Base-by-base conservation (phyloP, 1,140 invertebrate genomes). In the Drosophila truncata region DNA sequence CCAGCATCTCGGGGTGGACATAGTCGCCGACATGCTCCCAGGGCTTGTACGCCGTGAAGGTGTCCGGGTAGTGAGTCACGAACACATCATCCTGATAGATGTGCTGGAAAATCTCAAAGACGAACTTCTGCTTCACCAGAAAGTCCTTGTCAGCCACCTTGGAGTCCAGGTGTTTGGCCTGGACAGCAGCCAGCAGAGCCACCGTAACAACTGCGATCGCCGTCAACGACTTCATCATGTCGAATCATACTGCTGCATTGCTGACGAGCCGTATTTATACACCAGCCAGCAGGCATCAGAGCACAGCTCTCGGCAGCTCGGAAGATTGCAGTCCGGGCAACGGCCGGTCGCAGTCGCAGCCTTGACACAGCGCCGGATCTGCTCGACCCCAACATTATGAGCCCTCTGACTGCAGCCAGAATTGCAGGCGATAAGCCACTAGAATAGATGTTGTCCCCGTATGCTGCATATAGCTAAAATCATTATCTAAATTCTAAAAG, bases 81-180 rank as follows among this genome's bases (percentile, higher is more conserved):
- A 94, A 93, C 10, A 94, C 91, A 57, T 93, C 94, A 5, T 93
- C 93, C 82, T 95, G 94, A 66, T 94, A 93, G 29, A 95, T 92
- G 60, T 95, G 94, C 42, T 94, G 93, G 49, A 94, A 77, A 7
- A 95, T 91, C 14, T 93, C 86, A 10, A 95, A 93, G 14, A 94
- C 90, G 5, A 93, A 92, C 49, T 93, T 93, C 92, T 95, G 94
- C 67, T 95, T 95, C n/a, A 92, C 82, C 64, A 95, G 74, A 20
- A 95, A 92, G 20, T 93, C 93, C 77, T 94, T 94, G 77, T 95
- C 93, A 35, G 94, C 94, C 44, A 87, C 81, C 39, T 93, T 93
- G 18, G 93, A 93, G 6, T 94, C 93, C 20, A 88, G 80, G 14
- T 91, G 83, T n/a, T 93, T 82, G 62, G 93, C 93, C 31, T 94